A percentile compares a stretch with the other conserved stretches of the same genome.
Conservation (phyloP, 2,113 vertebrate species). For the Sander vitreus region DNA sequence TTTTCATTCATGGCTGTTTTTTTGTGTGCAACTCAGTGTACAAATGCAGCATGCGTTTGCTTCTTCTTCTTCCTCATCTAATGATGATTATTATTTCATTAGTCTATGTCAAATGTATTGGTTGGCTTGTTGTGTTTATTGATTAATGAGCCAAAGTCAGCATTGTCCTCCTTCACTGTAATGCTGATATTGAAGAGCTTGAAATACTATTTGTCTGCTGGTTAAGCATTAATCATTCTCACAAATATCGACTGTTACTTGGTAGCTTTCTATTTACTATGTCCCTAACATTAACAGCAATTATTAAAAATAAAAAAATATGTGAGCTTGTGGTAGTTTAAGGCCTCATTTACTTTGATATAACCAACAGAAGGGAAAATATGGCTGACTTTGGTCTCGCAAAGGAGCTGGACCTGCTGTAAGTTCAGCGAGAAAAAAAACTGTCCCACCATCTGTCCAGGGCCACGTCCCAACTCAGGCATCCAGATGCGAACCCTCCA, state of each 20-base stretch:
- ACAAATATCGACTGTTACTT: conserved; percentile 47
- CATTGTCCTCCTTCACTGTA: conserved; percentile 47
- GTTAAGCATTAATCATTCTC: conserved; percentile 55
- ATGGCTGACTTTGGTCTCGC: conserved; percentile 17
- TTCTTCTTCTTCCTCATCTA: conserved; percentile 6
- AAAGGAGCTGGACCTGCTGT: conserved; percentile 5
- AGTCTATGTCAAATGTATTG: conserved; percentile 61
- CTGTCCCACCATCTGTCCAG: conserved; percentile 51
- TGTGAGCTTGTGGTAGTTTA: conserved; percentile 28
- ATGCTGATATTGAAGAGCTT: conserved; percentile 70
- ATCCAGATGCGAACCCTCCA: conserved; percentile 61
- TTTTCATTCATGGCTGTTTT: conserved; percentile 34
- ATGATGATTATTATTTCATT: conserved; percentile 68
- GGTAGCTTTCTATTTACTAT: conserved; percentile 55
- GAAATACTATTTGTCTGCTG: conserved; percentile 68
- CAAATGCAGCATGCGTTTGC: conserved; percentile 9
- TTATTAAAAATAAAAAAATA: conserved; percentile 55
- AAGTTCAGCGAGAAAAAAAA: conserved; percentile 32
- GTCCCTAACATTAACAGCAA: conserved; percentile 53
- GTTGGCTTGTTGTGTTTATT: conserved; percentile 63
- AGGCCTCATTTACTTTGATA: conserved; percentile 53
- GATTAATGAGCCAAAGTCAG: conserved; percentile 68
- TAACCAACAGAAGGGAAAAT: conserved; percentile 22
- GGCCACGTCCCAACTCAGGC: conserved; percentile 63
- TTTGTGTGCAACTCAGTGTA: conserved; percentile 15